Evolutionary conservation across 2,113 vertebrate genomes (phyloP).

Genomic region (Coreoperca whiteheadi): DNA sequence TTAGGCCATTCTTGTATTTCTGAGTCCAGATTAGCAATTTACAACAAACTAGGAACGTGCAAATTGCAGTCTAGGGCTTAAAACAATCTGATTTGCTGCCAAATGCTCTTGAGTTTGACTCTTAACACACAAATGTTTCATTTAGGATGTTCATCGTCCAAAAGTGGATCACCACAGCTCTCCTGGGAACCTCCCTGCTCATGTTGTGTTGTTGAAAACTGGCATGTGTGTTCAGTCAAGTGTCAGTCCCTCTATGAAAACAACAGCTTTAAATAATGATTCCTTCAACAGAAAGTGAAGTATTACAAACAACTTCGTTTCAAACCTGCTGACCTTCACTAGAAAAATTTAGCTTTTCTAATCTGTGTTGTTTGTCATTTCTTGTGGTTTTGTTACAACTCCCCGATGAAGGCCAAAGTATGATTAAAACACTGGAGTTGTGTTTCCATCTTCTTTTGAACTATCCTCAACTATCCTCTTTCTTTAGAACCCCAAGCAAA

Average conservation of each 20-base stretch:
- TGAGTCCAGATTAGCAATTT: background rate
- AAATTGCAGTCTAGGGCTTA: slow-evolving; percentile 5
- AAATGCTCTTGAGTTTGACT: background rate
- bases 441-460: background rate
- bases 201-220: slow-evolving; percentile 5
- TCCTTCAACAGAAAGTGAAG: background rate
- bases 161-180: background rate
- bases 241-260: background rate
- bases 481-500: background rate
- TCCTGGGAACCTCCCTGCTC: background rate
- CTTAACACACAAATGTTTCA: background rate
- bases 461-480: background rate
- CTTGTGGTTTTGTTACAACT: background rate
- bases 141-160: background rate
- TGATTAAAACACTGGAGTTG: background rate
- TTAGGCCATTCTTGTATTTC: background rate
- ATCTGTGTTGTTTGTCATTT: slow-evolving; percentile 10
- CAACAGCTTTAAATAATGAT: background rate
- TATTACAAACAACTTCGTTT: slow-evolving; percentile 2
- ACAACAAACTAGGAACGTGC: background rate
- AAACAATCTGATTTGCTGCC: background rate
- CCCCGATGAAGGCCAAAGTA: background rate
- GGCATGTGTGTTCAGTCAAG: slow-evolving; percentile 5
- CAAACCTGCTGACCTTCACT: slow-evolving; percentile 8
- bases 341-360: background rate